Base-by-base conservation (phyloP, 1,140 invertebrate genomes). In the Megathymus violae region DNA sequence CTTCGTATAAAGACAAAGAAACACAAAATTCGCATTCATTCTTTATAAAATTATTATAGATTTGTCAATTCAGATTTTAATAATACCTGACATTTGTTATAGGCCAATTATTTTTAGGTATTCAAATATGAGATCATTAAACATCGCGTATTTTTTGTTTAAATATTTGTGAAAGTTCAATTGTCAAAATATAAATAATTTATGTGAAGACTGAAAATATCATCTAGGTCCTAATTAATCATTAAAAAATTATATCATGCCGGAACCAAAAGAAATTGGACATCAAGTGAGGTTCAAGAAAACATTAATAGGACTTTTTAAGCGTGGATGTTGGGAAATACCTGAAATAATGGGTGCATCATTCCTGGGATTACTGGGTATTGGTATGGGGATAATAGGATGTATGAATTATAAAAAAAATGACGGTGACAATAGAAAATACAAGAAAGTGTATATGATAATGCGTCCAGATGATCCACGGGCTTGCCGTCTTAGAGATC, bases 381-480 rank as follows among this genome's bases (percentile, higher is more conserved):
- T 92, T 50, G 85, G 78, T 5, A 50, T 93, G 11, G 85, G 74
- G 9, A 22, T 61, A 17, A 15, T 61, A 56, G 85, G 77, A 22
- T 22, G 74, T n/a, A 64, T 74, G 7, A 78, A 76, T n/a, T 92
- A 92, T 60, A 71, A 76, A 43, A 62, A 77, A 71, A 90, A 85
- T 38, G 89, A 94, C 78, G 94, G 93, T 41, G 93, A 95, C 71
- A 94, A 94, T 67, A 88, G 90, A 54, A 90, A 83, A 71, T 94
- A 94, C 75, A 94, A 94, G 76, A 66, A 79, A 10, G 78, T 88
- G n/a, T 94, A 93, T 78, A 91, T 93, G n/a, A 91, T 95, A 17
- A 92, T 92, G 78, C 89, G 94, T 43, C 91, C 94, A 31, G 88
- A 90, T 61, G 92, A 93, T 71, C 90, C 89, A 27, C 76, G 81